Base-by-base conservation (phyloP, 2,888 invertebrate genomes). In the Automeris io region DNA sequence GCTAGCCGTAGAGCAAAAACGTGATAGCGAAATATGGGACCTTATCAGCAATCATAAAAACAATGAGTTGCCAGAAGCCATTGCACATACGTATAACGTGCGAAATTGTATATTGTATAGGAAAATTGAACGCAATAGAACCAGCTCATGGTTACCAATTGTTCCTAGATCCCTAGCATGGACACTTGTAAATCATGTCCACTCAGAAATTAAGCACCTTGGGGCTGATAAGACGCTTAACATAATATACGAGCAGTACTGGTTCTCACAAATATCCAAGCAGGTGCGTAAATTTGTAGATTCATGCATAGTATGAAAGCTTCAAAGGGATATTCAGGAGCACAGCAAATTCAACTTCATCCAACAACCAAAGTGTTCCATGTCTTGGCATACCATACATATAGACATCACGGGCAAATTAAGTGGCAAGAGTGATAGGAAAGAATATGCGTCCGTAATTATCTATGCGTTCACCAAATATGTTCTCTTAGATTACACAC, bases 381-480 rank as follows among this genome's bases (percentile, higher is more conserved):
- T 31, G 0, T 51, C 59, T 0, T 61, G 54, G 56, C 55, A 61
- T 11, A 61, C 60, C 0, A 31, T 63, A 2, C 56, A 60, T 22
- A 42, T 59, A 3, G 59, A 61, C 13, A 9, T 54, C 1, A 48
- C 50, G 0, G 61, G 58, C 0, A 57, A 57, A 19, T 38, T 61
- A 0, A 57, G 54, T 12, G 58, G 55, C 0, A 64, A 60, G 16
- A 57, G 51, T 16, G 49, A 57, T 7, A 21, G 37, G 1, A 57
- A 57, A 23, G 54, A 61, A 23, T 59, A 61, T 21, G 29, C 8
- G 1, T 52, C 47, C 0, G 58, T 57, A 1, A 45, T 52, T 0
- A 53, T 59, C 0, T 57, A 63, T 13, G 43, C 39, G 0, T 61
- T 58, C 26, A 57, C 51, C 0, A 58, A 58, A 31, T 57, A 45